Base-by-base conservation (phyloP, 1,140 invertebrate genomes). In the Cydia strobilella region DNA sequence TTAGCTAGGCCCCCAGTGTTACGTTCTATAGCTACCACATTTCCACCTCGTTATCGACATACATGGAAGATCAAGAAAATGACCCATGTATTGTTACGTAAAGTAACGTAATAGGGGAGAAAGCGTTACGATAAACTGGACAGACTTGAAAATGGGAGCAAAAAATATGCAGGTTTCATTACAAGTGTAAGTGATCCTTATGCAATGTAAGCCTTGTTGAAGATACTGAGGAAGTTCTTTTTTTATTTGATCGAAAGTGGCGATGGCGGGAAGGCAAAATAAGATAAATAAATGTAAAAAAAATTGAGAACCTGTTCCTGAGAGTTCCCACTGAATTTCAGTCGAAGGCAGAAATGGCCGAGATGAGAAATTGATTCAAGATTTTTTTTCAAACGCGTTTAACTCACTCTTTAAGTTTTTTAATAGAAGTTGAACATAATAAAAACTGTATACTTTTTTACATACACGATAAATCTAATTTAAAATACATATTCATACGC, bases 91-190 rank as follows among this genome's bases (percentile, higher is more conserved):
- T 69, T 69, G 27, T 69, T 69, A 69, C 31, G 7, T 35, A 39
- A 69, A 23, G 27, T 39, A n/a, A 69, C 65, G 27, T 69, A 69
- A 35, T n/a, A 35, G 63, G 25, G 63, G 65, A 35, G 65, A 69
- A 69, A 69, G 65, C 31, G 65, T 69, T 69, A 69, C 65, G n/a
- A 69, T 69, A 66, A 35, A 42, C 65, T 69, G 65, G 65, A 69
- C 65, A 69, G 15, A 69, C 31, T 39, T 66, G 63, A 66, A 39
- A 69, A 69, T 69, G 65, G 65, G 65, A 69, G 65, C 65, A 69
- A 69, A 69, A 69, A 18, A 15, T 35, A 25, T 31, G 12, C 35
- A 42, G 65, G 65, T 69, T 69, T 12, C 35, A 35, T 69, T 69
- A 59, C n/a, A 69, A 66, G 63, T 69, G 15, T 69, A 18, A 69